These are phyloP conservation scores for Gastrophysa polygoni DNA, from an alignment of 2,888 invertebrate genomes.

Conservation along the genomic window DNA sequence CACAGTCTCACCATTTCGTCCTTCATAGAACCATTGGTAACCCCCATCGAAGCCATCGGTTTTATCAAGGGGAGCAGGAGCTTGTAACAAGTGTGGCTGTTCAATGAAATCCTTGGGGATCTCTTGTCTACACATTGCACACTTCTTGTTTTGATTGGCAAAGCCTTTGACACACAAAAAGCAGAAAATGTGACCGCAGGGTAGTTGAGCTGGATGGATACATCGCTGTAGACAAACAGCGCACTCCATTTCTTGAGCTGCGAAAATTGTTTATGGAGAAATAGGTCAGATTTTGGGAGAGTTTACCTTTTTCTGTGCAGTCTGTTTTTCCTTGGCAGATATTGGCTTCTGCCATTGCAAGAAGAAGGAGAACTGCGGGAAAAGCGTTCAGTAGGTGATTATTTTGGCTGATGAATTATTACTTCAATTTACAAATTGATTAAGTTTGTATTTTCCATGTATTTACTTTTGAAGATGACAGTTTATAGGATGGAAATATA, in stretches of 20 bases:
- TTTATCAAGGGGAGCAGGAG: conserved; percentile 54
- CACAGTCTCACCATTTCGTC: conserved; percentile 76
- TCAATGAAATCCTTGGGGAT: conserved; percentile 90
- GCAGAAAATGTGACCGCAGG: conserved; percentile 95
- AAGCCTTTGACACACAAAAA: conserved; percentile 95
- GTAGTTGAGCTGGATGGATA: conserved; percentile 90
- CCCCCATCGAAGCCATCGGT: conserved; percentile 66
- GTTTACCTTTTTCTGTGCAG: conserved; percentile 21
- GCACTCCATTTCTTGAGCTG: conserved; percentile 66
- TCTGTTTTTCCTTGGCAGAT: not conserved
- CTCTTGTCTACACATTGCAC: conserved; percentile 91
- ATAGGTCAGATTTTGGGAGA: conserved; percentile 1
- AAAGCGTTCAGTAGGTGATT: no score
- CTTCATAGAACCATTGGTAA: conserved; percentile 96
- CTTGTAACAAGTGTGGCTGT: conserved; percentile 78
- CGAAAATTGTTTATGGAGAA: not conserved
- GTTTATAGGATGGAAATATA: no score
- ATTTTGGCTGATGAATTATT: no score
- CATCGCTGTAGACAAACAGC: conserved; percentile 91
- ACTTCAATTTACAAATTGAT: no score
- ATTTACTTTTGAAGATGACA: no score
- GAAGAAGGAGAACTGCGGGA: no score
- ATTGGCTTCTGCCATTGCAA: conserved; percentile 20
- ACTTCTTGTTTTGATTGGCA: conserved; percentile 82
- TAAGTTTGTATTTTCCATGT: no score